Evolutionary conservation across 2,888 invertebrate species (phyloP), one percentile per base, ranked within the genome.

Genomic region (Cyclophora punctaria): DNA sequence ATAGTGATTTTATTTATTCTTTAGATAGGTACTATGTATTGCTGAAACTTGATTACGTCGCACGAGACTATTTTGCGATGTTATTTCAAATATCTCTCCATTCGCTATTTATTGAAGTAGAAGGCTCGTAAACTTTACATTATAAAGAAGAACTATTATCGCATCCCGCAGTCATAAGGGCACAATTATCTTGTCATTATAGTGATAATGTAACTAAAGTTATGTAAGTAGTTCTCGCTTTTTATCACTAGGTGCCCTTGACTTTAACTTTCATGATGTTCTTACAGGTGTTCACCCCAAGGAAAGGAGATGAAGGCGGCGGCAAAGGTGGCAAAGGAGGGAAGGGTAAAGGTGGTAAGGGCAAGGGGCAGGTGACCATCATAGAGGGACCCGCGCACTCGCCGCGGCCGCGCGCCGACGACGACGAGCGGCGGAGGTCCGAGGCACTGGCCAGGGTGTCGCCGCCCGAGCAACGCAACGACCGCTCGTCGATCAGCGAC

Each of bases 241-340:
- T 20, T 20, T 20, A 20, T 20, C 20, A 20, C 20, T 20, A 20
- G 20, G 37, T 47, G 2, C 7, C 20, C 5, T 6, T 37, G 7
- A 42, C 33, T 34, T 33, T 50, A 45, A 5, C 58, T 41, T 20
- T 20, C 20, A 20, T 20, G 20, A 20, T 20, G 20, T 20, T 50
- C 6, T 67, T 62, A 2, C 71, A 88, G 87, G 86, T 88, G 35
- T 88, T 87, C 62, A 85, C 85, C 3, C 83, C 90, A n/a, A 90
- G 87, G 64, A 90, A 91, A 46, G 91, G 91, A 54, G 92, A 92
- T 5, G 93, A 92, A 64, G 91, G 92, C 46, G 93, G 93, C 33
- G 93, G 93, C 0, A 93, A 93, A 64, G 93, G 93, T 5, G 92
- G 92, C 44, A 92, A 93, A 57, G 92, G 93, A 40, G 94, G 92